These are phyloP conservation scores for Drosophila bocki DNA, from an alignment of 1,140 invertebrate species.

Conservation along the genomic window DNA sequence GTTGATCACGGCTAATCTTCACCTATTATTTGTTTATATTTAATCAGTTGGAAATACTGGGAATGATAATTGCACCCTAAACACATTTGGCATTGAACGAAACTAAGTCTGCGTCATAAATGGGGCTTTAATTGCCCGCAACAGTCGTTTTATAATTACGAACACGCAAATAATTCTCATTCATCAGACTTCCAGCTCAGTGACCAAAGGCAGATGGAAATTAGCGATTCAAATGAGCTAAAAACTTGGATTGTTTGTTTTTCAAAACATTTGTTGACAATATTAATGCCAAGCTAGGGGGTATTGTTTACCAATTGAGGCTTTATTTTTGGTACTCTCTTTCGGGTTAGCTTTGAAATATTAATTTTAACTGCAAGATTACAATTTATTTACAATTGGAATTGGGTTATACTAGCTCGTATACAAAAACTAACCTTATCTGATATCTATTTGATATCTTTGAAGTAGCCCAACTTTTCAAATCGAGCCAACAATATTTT, in stretches of 20 bases:
- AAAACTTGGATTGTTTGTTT: conserved; percentile 3
- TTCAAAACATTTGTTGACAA: not conserved
- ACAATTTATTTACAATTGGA: accelerated
- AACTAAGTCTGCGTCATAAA: conserved; percentile 13
- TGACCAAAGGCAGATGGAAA: conserved; percentile 10
- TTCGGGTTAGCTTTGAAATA: not conserved
- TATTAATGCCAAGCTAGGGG: not conserved
- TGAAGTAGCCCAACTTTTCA: conserved; percentile 14
- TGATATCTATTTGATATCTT: too few relatives aligned
- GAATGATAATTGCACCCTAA: conserved; percentile 11
- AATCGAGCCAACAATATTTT: conserved; percentile 23
- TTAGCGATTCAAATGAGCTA: conserved; percentile 32
- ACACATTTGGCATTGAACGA: conserved; percentile 16
- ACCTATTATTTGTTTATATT: conserved; percentile 5
- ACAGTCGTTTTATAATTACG: conserved; percentile 22
- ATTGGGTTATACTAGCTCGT: too few relatives aligned
- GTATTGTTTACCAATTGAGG: not conserved
- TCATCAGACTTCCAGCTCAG: conserved; percentile 8
- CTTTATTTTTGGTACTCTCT: not conserved
- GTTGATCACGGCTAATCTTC: not conserved
- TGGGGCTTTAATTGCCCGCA: conserved; percentile 25
- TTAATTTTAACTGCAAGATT: not conserved
- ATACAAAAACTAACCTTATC: not conserved
- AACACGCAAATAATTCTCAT: conserved; percentile 49
- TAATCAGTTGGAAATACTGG: conserved; percentile 9